Percentiles rank a stretch among this genome's conserved stretches.
These are phyloP conservation scores for Hyperoplus immaculatus DNA, from an alignment of 2,797 vertebrate genomes.

Conservation along the genomic window DNA sequence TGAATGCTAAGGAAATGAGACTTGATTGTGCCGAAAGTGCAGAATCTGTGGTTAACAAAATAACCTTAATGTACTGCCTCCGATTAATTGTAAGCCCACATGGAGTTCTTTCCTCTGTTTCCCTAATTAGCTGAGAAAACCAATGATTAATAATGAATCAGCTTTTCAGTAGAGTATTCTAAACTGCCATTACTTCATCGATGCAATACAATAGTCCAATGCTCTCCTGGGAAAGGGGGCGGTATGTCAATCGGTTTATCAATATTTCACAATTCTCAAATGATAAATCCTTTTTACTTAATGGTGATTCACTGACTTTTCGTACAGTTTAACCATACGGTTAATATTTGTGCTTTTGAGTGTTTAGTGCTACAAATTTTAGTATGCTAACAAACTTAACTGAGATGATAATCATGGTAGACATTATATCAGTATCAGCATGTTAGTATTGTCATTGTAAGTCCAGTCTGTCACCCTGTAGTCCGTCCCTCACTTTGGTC, in stretches of 20 bases:
- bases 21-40: slow-evolving; percentile 43
- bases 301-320: too few species aligned
- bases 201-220: slow-evolving; percentile 7
- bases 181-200: neutral
- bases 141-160: slow-evolving; percentile 53
- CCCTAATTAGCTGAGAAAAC: slow-evolving; percentile 42
- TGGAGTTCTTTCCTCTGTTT: slow-evolving; percentile 37
- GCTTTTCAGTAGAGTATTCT: slow-evolving; percentile 23
- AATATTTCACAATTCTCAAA: too few species aligned
- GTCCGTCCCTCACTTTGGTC: neutral
- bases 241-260: neutral
- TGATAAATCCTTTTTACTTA: too few species aligned
- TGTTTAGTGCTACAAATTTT: neutral
- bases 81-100: slow-evolving; percentile 54
- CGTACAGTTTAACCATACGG: too few species aligned
- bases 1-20: slow-evolving; percentile 43
- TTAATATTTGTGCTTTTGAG: neutral
- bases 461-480: neutral
- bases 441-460: neutral
- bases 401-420: neutral
- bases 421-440: neutral
- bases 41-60: slow-evolving; percentile 52
- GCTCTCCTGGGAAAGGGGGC: neutral
- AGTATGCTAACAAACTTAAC: neutral
- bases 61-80: slow-evolving; percentile 51